Base-by-base conservation (phyloP, 2,797 vertebrate species). In the Enteromius paludinosus region DNA sequence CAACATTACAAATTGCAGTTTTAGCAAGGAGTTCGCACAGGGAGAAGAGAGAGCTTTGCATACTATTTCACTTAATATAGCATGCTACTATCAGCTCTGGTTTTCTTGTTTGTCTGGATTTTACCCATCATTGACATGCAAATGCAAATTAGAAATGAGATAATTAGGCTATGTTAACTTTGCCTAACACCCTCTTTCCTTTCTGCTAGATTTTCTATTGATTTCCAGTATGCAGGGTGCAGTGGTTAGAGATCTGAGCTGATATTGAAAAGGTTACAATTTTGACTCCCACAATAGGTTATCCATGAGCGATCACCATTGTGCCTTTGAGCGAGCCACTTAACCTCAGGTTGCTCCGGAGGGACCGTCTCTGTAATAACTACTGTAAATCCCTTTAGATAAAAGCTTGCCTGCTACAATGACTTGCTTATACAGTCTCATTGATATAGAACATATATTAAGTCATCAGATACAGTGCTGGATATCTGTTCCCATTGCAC, bases 251-350 rank as follows among this genome's bases (percentile, higher is more conserved):
- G 49, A 72, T 70, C 49, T 14, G 20, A 20, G 8, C 17, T 61
- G 52, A 59, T 81, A 54, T 41, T 20, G 20, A 61, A 47, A 47
- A 81, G 79, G 43, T 73, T 73, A 38, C 20, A 64, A 18, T 62
- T 64, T 64, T 74, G 43, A 73, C 59, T 74, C 69, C 15, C 45
- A 64, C 52, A 66, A 71, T 59, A 33, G 41, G 9, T 64, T 62
- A 52, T 72, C 56, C 15, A 5, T 72, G 52, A 62, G 45, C 14
- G 33, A 66, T 74, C 71, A 38, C 59, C 28, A 28, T 38, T 65
- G 79, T 72, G 59, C 45, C 69, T 81, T 61, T 73, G 70, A 73
- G 79, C 43, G 65, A 54, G n/a, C n/a, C 70, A 74, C 33, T 73
- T 65, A 72, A 73, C 56, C 70, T 54, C n/a, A 41, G 59, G 70